Evolutionary conservation across 2,888 invertebrate genomes (phyloP).

Genomic region (Yponomeuta plumbellus): DNA sequence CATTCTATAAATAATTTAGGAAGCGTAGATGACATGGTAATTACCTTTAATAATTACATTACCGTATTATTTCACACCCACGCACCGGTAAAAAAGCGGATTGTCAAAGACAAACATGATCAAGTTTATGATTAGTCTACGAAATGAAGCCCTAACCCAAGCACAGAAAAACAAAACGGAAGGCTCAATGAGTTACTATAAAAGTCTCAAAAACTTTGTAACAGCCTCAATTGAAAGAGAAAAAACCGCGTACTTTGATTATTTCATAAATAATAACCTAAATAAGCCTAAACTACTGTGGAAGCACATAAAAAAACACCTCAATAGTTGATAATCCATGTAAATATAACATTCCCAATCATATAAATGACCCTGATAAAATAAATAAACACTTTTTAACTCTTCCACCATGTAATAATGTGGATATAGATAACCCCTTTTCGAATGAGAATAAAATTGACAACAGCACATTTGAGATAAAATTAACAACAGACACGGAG

Average conservation of each 20-base stretch:
- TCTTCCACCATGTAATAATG: background rate
- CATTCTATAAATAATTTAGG: background rate
- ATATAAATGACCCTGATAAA: slow-evolving; percentile 12
- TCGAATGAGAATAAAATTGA: background rate
- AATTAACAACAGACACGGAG: slow-evolving; percentile 11
- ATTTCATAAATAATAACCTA: slow-evolving; percentile 22
- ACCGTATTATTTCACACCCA: background rate
- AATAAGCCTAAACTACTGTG: slow-evolving; percentile 19
- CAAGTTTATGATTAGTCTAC: background rate
- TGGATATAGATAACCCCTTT: background rate
- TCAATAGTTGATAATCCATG: background rate
- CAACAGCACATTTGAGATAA: background rate
- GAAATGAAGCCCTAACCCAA: background rate
- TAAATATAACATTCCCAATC: background rate
- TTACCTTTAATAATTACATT: background rate
- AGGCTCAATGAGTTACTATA: slow-evolving; percentile 5
- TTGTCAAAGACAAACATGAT: background rate
- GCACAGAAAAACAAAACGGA: background rate
- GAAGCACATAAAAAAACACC: slow-evolving; percentile 17
- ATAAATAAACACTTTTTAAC: slow-evolving; percentile 14
- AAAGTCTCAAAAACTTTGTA: slow-evolving; percentile 21
- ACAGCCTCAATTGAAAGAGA: slow-evolving; percentile 21
- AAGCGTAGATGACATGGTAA: background rate
- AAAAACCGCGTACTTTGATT: slow-evolving; percentile 22
- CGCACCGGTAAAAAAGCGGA: background rate